phyloP scores from a whole-genome alignment of 2,797 vertebrate species.

The Acanthis flammea region DNA sequence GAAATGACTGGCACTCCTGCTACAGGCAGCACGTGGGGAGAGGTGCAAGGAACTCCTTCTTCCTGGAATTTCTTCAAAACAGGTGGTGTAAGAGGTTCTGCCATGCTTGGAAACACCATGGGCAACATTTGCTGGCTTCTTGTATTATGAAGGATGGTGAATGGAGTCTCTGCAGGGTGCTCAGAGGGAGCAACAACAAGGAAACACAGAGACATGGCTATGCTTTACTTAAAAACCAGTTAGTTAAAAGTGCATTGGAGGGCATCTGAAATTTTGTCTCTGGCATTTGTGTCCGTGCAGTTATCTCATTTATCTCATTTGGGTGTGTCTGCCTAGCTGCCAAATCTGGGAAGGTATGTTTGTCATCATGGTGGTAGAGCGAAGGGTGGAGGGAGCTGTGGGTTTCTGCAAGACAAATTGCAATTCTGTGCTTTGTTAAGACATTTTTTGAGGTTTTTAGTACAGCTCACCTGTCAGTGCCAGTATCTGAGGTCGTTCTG shows the following conservation, averaged over 20 bases:
- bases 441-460: background rate
- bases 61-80: background rate
- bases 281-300: background rate
- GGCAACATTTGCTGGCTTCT: background rate
- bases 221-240: background rate
- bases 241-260: background rate
- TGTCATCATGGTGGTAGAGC: background rate
- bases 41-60: background rate
- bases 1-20: background rate
- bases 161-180: background rate
- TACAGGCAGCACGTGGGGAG: background rate
- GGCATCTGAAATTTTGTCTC: background rate
- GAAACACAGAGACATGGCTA: background rate
- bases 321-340: background rate
- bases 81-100: background rate
- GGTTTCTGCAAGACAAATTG: background rate
- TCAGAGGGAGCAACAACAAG: background rate
- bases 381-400: background rate
- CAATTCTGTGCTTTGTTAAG: background rate
- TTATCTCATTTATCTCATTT: background rate
- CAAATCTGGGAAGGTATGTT: background rate
- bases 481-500: background rate
- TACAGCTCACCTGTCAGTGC: background rate
- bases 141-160: background rate
- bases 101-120: background rate